Base-by-base conservation (phyloP, 1,140 invertebrate genomes). In the Battus philenor region DNA sequence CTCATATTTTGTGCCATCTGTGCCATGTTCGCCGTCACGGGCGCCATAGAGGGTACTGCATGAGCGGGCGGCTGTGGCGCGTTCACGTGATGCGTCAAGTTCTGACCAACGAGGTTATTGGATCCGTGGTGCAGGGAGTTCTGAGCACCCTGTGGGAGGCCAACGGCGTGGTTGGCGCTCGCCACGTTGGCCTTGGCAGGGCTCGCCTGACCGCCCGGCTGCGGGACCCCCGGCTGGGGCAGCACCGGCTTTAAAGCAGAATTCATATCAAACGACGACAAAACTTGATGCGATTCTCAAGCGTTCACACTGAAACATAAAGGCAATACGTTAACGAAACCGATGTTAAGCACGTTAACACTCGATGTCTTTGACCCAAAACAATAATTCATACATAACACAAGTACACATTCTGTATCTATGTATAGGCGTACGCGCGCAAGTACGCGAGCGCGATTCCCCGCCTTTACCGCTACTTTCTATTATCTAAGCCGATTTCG, bases 171-270 rank as follows among this genome's bases (percentile, higher is more conserved):
- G 51, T 72, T 75, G n/a, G 63, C 72, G 48, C 33, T 73, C 11
- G 74, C 74, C 24, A 77, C 76, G 64, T 75, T 79, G 33, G 52
- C 75, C 56, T 83, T 81, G 5, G 77, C 75, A 34, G 78, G 81
- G 55, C 76, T 83, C 36, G 80, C 47, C 54, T 81, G 79, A 38
- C 75, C 74, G 44, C 69, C 71, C 36, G 80, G 66, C 63, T 85
- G 82, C 46, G 84, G 80, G 38, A 78, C 79, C 46, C 77, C 82
- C 46, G 84, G 68, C 59, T 86, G 72, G 47, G 86, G 67, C 54
- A 88, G 59, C 54, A 82, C 86, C 57, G 87, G 87, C 73, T 88
- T 88, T 71, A 88, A 65, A 65, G 86, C 82, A 69, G 87, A 87
- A 82, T 87, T 88, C 87, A 88, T 88, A 61, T 76, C 65, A 72